Evolutionary conservation across 53 echinoderm and acorn worm genomes (phyloP), one percentile per base, ranked within the genome.

Genomic region (Arbacia lixula): DNA sequence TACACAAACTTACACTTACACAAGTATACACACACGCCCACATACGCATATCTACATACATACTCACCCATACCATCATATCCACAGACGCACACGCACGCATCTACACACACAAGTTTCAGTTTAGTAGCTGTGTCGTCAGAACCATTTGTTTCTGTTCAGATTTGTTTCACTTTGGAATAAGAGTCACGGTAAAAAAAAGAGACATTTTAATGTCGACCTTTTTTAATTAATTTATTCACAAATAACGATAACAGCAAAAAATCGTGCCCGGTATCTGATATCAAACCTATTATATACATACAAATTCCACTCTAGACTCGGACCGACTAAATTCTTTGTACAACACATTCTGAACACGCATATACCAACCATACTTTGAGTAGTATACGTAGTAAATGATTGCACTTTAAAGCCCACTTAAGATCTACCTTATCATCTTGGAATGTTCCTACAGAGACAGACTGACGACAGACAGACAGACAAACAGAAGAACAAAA

Each of bases 271-370:
- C 71, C 42, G 2, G 71, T 71, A 71, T 46, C 46, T 46, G 41
- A 29, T 71, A 71, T 71, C 71, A 71, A 71, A 71, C 71, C 71
- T 71, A 71, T 49, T 71, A 71, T 71, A 71, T 71, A 71, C 71
- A 71, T 49, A 71, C 71, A 71, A 71, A 71, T 40, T 71, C 71
- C 16, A 71, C 29, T 66, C 38, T 38, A 37, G 38, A 66, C 36
- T 38, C 46, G 43, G 71, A 71, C 42, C 40, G 49, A 41, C 71
- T 40, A 71, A 46, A 71, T 26, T 71, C 29, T 46, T 42, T 46
- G 28, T 46, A 71, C 41, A 46, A 71, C 71, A 71, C 27, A 71
- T 42, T 46, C 3, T 71, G 71, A 71, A 71, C 71, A 28, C 30
- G 40, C 71, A 71, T 27, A 42, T 26, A n/a, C n/a, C 42, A 12